These are phyloP conservation scores for Procambarus clarkii DNA, from an alignment of 1,140 invertebrate genomes.

Conservation along the genomic window DNA sequence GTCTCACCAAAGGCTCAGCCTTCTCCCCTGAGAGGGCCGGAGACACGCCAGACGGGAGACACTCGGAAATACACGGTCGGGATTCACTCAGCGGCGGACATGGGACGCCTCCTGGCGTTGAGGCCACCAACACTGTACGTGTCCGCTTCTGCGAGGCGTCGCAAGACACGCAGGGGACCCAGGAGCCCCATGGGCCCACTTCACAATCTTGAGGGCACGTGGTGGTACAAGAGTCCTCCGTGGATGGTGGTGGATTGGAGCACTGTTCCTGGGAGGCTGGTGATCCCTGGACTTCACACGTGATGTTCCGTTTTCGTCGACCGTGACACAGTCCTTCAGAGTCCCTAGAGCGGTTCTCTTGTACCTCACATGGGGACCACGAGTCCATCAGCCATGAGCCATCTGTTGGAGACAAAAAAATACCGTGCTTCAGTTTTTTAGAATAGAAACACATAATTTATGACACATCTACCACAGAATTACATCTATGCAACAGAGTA, in stretches of 20 bases:
- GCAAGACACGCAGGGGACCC: slow-evolving; percentile 37
- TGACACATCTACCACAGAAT: no score
- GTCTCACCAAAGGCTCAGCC: slow-evolving; percentile 12
- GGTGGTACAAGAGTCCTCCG: slow-evolving; percentile 10
- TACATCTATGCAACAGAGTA: no score
- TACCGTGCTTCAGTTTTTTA: not conserved
- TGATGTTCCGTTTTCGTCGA: slow-evolving; percentile 15
- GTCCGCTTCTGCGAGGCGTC: slow-evolving; percentile 44
- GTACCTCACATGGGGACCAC: slow-evolving; percentile 40
- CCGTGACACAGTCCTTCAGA: slow-evolving; percentile 43
- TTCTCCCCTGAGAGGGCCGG: slow-evolving; percentile 1
- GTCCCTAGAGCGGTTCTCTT: slow-evolving; percentile 21
- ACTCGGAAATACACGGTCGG: slow-evolving; percentile 34
- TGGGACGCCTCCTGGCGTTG: slow-evolving; percentile 18
- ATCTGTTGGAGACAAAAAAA: not conserved
- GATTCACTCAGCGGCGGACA: slow-evolving; percentile 56
- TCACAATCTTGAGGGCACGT: slow-evolving; percentile 52
- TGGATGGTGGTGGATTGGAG: slow-evolving; percentile 8
- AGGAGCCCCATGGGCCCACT: slow-evolving; percentile 47
- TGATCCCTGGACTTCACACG: slow-evolving; percentile 17
- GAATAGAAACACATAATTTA: no score
- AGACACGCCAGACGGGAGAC: slow-evolving; percentile 9
- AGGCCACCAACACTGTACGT: slow-evolving; percentile 45
- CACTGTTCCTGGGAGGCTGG: slow-evolving; percentile 17
- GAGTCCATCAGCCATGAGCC: slow-evolving; percentile 33